Base-by-base conservation (phyloP, 2,888 invertebrate species). In the Drosophila mimica region DNA sequence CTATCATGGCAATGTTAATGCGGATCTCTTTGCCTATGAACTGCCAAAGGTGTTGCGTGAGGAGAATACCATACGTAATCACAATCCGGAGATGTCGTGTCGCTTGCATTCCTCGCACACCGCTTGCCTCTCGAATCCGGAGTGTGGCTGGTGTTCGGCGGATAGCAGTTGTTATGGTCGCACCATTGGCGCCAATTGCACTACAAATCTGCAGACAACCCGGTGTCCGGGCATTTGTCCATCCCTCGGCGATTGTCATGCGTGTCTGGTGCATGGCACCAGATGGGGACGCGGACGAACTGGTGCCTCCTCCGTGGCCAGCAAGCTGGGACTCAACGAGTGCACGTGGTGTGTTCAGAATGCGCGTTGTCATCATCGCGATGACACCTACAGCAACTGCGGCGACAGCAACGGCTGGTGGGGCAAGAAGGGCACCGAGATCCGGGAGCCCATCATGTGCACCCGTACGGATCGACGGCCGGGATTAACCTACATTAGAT, bases 301-400 rank as follows among this genome's bases (percentile, higher is more conserved):
- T 11, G 76, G 80, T 25, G 90, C 89, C 38, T 93, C 93, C 70
- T 95, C 96, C 1, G 96, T 97, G 54, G 96, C 97, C 60, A 95
- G 96, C 80, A 96, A 97, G 90, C 92, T 97, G 62, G 96, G 96
- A 30, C 93, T 97, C 4, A 96, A 96, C 61, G 96, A 97, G 82
- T 98, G 97, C 91, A 96, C 96, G 49, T 98, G 98, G 98, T 98
- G 98, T 92, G 98, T 98, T 3, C 98, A 98, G 91, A 97, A 97
- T 91, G 97, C 97, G 0, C 94, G 96, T 49, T 98, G 98, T 91
- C 98, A 98, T 92, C 96, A 97, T 84, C 96, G 96, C 88, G 96
- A 97, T 89, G 97, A 96, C 94, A 94, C 93, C 91, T 92, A 91
- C 66, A 97, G 97, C 0, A 96, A 97, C 11, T 97, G 97, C 83